Evolutionary conservation across 2,888 invertebrate species (phyloP).

Genomic region (Campaea margaritaria): DNA sequence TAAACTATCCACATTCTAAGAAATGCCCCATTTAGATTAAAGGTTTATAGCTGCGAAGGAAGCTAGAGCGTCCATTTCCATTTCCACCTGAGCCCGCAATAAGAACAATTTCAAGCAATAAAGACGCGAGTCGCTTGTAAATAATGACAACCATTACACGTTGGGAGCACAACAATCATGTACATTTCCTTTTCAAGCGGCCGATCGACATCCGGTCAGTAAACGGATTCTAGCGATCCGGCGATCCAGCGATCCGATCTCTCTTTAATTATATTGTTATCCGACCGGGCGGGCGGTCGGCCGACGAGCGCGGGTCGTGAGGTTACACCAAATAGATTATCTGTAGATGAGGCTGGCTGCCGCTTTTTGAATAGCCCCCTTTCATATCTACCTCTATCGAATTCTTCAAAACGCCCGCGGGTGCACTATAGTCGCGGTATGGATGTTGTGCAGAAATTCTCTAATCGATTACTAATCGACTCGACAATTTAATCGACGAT

Average conservation of each 20-base stretch:
- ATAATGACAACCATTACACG: slow-evolving; percentile 75
- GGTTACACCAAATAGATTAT: slow-evolving; percentile 84
- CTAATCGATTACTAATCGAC: no score
- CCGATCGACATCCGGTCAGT: slow-evolving; percentile 70
- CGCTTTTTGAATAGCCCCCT: slow-evolving; percentile 69
- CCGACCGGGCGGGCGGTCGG: slow-evolving; percentile 52
- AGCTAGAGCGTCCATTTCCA: slow-evolving; percentile 19
- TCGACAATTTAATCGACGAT: no score
- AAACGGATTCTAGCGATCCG: slow-evolving; percentile 42
- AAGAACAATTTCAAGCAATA: slow-evolving; percentile 43
- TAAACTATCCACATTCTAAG: slow-evolving; percentile 9
- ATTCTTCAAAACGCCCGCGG: slow-evolving; percentile 58
- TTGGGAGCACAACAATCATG: slow-evolving; percentile 70
- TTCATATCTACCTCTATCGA: slow-evolving; percentile 71
- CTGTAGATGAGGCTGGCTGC: slow-evolving; percentile 75
- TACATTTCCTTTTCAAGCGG: slow-evolving; percentile 70
- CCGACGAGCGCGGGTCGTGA: slow-evolving; percentile 73
- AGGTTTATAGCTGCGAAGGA: slow-evolving; percentile 6
- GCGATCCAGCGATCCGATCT: slow-evolving; percentile 61
- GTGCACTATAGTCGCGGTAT: slow-evolving; percentile 15
- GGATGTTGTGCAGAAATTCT: not conserved
- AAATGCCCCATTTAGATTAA: slow-evolving; percentile 11
- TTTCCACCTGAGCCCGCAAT: slow-evolving; percentile 33
- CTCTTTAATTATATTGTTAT: slow-evolving; percentile 85
- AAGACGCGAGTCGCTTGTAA: slow-evolving; percentile 53